Evolutionary conservation across 2,888 invertebrate genomes (phyloP).

Genomic region (Corbicula japonica): DNA sequence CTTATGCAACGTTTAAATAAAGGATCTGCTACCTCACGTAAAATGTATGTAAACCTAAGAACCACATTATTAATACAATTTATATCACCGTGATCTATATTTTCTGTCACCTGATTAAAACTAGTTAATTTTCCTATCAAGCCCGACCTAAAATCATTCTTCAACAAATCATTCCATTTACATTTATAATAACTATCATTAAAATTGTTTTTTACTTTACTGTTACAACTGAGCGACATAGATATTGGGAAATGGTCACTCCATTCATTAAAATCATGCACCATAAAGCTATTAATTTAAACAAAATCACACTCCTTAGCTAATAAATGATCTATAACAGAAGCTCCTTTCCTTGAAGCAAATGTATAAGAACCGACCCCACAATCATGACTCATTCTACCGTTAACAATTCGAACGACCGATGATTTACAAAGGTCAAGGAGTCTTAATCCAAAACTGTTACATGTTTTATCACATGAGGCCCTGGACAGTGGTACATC

Average conservation of each 20-base stretch:
- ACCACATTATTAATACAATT: not conserved
- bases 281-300: not conserved
- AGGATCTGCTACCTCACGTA: not conserved
- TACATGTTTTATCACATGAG: conserved; percentile 10
- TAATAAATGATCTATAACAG: not conserved
- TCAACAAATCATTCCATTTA: not conserved
- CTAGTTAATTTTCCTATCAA: not conserved
- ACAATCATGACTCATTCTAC: not conserved
- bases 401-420: too few relatives aligned
- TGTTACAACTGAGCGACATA: not conserved
- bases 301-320: not conserved
- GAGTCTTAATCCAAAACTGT: conserved; percentile 14
- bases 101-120: not conserved
- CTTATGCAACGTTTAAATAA: too few relatives aligned
- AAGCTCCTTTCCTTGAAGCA: too few relatives aligned
- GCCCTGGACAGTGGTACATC: conserved; percentile 11
- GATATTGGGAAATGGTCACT: not conserved
- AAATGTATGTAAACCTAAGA: not conserved
- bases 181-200: not conserved
- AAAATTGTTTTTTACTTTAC: not conserved
- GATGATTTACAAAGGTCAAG: too few relatives aligned
- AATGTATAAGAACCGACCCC: not conserved
- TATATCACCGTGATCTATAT: not conserved
- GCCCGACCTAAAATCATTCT: too few relatives aligned
- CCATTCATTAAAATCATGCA: too few relatives aligned